A percentile compares a stretch with the other conserved stretches of the same genome.
These are phyloP conservation scores for Caloenas nicobarica DNA, from an alignment of 2,113 vertebrate species.

Conservation along the genomic window DNA sequence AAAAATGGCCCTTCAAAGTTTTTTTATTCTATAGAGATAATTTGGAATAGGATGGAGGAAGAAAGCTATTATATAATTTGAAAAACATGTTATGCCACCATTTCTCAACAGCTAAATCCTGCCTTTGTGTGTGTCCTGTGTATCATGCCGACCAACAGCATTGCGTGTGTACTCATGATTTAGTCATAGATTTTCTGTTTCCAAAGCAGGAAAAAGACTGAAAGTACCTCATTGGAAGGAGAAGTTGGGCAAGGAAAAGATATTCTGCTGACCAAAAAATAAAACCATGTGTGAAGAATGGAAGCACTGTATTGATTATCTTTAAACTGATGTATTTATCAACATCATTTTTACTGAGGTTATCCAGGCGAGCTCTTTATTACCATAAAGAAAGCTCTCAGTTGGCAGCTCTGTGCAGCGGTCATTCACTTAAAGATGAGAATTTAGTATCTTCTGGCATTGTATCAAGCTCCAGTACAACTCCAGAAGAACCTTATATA, in stretches of 20 bases:
- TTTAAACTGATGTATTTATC: constrained; percentile 1
- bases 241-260: not conserved
- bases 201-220: not conserved
- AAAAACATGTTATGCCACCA: not conserved
- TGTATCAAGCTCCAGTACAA: not conserved
- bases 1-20: not conserved
- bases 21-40: not conserved
- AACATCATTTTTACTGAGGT: not conserved
- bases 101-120: not conserved
- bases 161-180: not conserved
- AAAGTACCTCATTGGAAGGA: not conserved
- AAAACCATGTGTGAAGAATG: constrained; percentile 20
- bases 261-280: constrained; percentile 5
- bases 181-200: not conserved
- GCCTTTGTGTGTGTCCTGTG: not conserved
- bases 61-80: not conserved
- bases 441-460: constrained; percentile 40
- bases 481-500: not conserved
- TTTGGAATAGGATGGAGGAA: not conserved
- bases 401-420: not conserved
- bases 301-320: constrained; percentile 22
- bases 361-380: constrained; percentile 36
- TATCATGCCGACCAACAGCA: fast-evolving
- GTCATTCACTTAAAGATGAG: constrained; percentile 44
- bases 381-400: not conserved